Percentiles rank a stretch among this genome's conserved stretches.
phyloP scores from a whole-genome alignment of 2,113 vertebrate species.

The Lipophrys pholis region DNA sequence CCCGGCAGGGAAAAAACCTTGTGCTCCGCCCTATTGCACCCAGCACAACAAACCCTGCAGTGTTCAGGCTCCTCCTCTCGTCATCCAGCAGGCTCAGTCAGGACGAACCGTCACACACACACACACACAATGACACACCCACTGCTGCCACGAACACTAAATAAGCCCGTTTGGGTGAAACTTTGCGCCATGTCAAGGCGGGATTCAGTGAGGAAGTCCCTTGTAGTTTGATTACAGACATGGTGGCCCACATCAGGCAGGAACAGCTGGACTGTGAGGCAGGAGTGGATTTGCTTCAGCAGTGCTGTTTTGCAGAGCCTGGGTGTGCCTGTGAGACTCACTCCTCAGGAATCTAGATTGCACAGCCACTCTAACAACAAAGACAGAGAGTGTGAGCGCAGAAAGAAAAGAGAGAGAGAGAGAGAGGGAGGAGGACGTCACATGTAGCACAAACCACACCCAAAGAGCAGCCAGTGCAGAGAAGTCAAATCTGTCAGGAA shows the following conservation, averaged over 20 bases:
- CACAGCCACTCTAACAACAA: constrained; percentile 54
- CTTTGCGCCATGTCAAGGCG: constrained; percentile 26
- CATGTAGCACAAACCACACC: constrained; percentile 46
- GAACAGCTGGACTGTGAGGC: neutral
- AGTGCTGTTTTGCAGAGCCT: constrained; percentile 41
- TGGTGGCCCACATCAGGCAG: neutral
- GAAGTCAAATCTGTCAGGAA: neutral
- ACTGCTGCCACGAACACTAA: constrained; percentile 68
- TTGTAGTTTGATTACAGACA: constrained; percentile 18
- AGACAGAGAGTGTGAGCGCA: constrained; percentile 14
- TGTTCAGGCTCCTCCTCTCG: constrained; percentile 53
- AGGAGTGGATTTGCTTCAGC: constrained; percentile 24
- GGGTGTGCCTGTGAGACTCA: constrained; percentile 81
- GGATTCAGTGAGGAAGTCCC: neutral
- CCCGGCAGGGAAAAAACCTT: constrained; percentile 50
- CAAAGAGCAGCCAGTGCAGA: constrained; percentile 18
- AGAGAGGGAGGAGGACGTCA: constrained; percentile 31
- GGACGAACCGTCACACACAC: constrained; percentile 66
- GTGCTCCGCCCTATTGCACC: constrained; percentile 68
- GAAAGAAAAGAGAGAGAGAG: constrained; percentile 29
- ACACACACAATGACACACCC: constrained; percentile 47
- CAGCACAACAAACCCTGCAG: constrained; percentile 51
- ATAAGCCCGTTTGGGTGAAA: constrained; percentile 46
- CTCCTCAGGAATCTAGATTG: constrained; percentile 79
- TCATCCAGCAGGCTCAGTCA: constrained; percentile 44